Evolutionary conservation across 1,140 invertebrate species (phyloP).

Genomic region (Hyles euphorbiae): DNA sequence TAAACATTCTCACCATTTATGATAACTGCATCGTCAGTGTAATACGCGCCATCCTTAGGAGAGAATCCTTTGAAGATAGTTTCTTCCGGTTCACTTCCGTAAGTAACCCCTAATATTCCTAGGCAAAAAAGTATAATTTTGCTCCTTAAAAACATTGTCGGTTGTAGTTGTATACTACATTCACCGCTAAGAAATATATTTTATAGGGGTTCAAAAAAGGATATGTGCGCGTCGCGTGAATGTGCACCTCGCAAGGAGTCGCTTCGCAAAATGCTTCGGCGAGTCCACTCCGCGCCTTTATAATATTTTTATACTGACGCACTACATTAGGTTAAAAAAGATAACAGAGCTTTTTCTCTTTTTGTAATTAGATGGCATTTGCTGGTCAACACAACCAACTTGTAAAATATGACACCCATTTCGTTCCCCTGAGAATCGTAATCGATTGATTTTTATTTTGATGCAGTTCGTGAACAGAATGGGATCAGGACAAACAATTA

Average conservation of each 20-base stretch:
- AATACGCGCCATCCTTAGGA: conserved; percentile 47
- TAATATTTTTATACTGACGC: conserved; percentile 68
- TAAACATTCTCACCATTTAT: conserved; percentile 50
- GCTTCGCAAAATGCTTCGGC: conserved; percentile 64
- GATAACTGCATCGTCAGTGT: conserved; percentile 61
- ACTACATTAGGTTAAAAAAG: conserved; percentile 63
- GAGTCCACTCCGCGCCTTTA: conserved; percentile 57
- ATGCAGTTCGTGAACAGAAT: conserved; percentile 24
- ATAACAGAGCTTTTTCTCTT: conserved; percentile 69
- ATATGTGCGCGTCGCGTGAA: conserved; percentile 39
- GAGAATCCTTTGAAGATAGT: conserved; percentile 40
- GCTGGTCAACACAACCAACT: conserved; percentile 38
- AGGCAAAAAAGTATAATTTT: conserved; percentile 39
- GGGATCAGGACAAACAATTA: conserved; percentile 28
- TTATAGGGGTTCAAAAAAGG: too few species aligned
- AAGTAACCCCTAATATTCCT: conserved; percentile 31
- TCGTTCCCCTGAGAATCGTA: conserved; percentile 31
- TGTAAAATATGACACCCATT: conserved; percentile 51
- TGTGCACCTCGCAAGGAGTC: conserved; percentile 61
- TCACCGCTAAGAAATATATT: conserved; percentile 24
- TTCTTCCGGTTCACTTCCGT: conserved; percentile 39
- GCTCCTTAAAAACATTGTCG: conserved; percentile 38
- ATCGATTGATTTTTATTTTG: conserved; percentile 45
- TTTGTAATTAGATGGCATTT: conserved; percentile 58
- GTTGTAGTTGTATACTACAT: conserved; percentile 31